These are phyloP conservation scores for Microtus agrestis DNA, from an alignment of 2,797 vertebrate species.

Conservation along the genomic window DNA sequence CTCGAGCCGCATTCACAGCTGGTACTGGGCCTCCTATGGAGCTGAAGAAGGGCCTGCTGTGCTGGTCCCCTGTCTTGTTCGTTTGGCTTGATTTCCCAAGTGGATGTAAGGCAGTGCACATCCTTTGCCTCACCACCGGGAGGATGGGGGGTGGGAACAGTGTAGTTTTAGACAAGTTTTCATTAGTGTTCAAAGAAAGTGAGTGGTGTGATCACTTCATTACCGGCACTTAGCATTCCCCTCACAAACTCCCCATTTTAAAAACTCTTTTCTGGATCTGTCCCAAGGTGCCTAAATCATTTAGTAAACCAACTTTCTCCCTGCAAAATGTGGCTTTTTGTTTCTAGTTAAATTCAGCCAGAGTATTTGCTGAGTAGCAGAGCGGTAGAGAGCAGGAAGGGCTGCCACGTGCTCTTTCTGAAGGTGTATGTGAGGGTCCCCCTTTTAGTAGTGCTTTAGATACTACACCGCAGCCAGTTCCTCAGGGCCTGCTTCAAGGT, in stretches of 20 bases:
- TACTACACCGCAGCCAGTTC: too few relatives aligned
- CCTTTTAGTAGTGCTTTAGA: too few relatives aligned
- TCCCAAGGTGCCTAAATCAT: constrained; percentile 54
- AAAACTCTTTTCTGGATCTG: not conserved
- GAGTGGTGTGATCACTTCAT: constrained; percentile 54
- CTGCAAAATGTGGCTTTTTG: constrained; percentile 58
- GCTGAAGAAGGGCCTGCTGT: constrained; percentile 41
- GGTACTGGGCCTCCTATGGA: constrained; percentile 3
- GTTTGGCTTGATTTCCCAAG: constrained; percentile 74
- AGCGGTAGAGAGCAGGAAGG: not conserved
- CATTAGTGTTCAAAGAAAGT: constrained; percentile 64
- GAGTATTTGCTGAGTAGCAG: not conserved
- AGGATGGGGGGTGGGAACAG: not conserved
- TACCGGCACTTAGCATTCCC: constrained; percentile 10
- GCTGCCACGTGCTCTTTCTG: not conserved
- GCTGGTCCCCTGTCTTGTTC: constrained; percentile 47
- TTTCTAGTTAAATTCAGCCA: constrained; percentile 47
- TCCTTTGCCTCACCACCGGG: constrained; percentile 60
- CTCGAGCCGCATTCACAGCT: constrained; percentile 41
- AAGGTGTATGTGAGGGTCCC: not conserved
- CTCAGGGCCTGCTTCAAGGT: not conserved
- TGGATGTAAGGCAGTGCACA: constrained; percentile 36
- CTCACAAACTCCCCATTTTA: not conserved
- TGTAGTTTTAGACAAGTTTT: constrained; percentile 48
- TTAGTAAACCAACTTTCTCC: constrained; percentile 54